Conservation (phyloP, 1,140 invertebrate species). For the Dendroctonus valens region DNA sequence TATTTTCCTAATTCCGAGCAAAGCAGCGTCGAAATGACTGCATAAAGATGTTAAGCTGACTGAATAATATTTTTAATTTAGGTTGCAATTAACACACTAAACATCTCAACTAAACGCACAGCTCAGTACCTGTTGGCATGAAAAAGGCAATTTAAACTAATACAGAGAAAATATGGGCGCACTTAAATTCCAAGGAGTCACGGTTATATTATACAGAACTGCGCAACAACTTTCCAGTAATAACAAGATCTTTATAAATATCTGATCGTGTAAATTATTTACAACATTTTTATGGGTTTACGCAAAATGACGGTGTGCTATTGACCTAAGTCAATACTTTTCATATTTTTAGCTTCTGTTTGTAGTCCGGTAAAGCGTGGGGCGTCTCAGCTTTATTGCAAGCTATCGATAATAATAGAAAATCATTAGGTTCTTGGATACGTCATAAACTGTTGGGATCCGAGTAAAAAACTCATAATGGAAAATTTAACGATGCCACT, state of each 20-base stretch:
- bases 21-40: too few relatives aligned
- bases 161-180: too few relatives aligned
- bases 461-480: not conserved
- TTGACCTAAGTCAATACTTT: slow-evolving; percentile 17
- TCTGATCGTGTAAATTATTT: slow-evolving; percentile 8
- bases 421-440: slow-evolving; percentile 4
- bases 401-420: slow-evolving; percentile 1
- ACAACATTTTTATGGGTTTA: slow-evolving; percentile 14
- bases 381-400: not conserved
- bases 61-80: too few relatives aligned
- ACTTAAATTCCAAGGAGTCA: too few relatives aligned
- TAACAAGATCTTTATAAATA: slow-evolving; percentile 4
- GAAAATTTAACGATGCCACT: too few relatives aligned
- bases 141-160: too few relatives aligned
- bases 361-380: slow-evolving; percentile 7
- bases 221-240: slow-evolving; percentile 5
- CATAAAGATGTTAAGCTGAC: too few relatives aligned
- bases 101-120: too few relatives aligned
- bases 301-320: slow-evolving; percentile 11
- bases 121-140: too few relatives aligned
- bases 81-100: too few relatives aligned
- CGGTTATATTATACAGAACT: not conserved
- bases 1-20: too few relatives aligned
- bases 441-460: not conserved
- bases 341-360: slow-evolving; percentile 16